Base-by-base conservation (phyloP, 2,797 vertebrate genomes). In the Sciurus carolinensis region DNA sequence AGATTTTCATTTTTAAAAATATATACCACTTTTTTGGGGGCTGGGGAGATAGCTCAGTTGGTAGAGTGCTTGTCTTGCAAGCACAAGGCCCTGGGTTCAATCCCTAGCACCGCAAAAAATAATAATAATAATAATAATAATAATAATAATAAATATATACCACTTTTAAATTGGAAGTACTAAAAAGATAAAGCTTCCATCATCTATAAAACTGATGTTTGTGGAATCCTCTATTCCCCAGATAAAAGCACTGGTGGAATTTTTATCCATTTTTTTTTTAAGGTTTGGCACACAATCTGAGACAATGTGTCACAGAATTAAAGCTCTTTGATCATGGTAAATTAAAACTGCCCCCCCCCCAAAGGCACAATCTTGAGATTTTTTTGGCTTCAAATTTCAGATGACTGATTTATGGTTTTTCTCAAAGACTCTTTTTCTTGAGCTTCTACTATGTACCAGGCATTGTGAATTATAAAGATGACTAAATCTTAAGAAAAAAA, bases 311-410 rank as follows among this genome's bases (percentile, higher is more conserved):
- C 52, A 28, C 57, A 62, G 33, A 86, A 80, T 33, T 5, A 47
- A 93, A 86, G 47, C 85, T 42, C 54, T 82, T 67, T 82, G 47
- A 81, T 33, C 52, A 82, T 5, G n/a, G 39, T n/a, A 84, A 87
- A 69, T 82, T 69, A 86, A 92, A 87, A 69, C 47, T 69, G 13
- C 30, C 54, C 54, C 54, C 54, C 54, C 17, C 87, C 72, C 92
- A 33, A 75, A 83, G 30, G 39, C 33, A 71, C 11, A 42, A 12
- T 26, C 42, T 50, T 93, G 54, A 84, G 26, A 11, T 24, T 47
- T 73, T 42, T 66, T 17, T 83, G 47, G 52, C 66, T 95, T 88
- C n/a, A 57, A 54, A 69, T 90, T 87, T 85, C 67, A 77, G 47
- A 77, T 54, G 0, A 57, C 54, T 22, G 20, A 6, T 44, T 75